A percentile compares a stretch with the other conserved stretches of the same genome.
Evolutionary conservation across 2,888 invertebrate species (phyloP).

Genomic region (Cremastinae sp.): DNA sequence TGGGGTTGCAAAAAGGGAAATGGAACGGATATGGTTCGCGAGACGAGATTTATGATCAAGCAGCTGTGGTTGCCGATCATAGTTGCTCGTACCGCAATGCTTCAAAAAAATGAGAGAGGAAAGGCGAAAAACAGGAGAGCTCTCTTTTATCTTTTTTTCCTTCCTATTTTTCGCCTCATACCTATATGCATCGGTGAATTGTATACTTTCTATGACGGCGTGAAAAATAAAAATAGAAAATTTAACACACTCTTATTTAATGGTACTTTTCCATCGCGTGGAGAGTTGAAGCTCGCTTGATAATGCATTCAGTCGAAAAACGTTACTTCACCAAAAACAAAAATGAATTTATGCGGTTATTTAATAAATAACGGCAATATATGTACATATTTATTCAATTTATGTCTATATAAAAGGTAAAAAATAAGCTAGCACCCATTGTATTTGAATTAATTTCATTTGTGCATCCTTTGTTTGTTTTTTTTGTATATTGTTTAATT

Average conservation of each 20-base stretch:
- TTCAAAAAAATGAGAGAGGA: neutral
- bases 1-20: neutral
- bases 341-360: too few relatives aligned
- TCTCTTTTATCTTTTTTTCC: slow-evolving; percentile 16
- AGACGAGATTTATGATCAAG: slow-evolving; percentile 50
- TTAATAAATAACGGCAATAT: too few relatives aligned
- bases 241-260: slow-evolving; percentile 49
- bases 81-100: slow-evolving; percentile 26
- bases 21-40: slow-evolving; percentile 29
- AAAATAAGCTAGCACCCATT: too few relatives aligned
- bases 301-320: too few relatives aligned
- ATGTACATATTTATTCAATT: too few relatives aligned
- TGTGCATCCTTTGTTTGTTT: too few relatives aligned
- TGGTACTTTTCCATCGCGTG: slow-evolving; percentile 42
- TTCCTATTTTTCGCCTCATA: slow-evolving; percentile 10
- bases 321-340: too few relatives aligned
- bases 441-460: too few relatives aligned
- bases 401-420: too few relatives aligned
- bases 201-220: neutral
- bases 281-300: slow-evolving; percentile 14
- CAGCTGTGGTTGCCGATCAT: slow-evolving; percentile 48
- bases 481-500: too few relatives aligned
- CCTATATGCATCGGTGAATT: neutral
- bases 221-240: slow-evolving; percentile 50
- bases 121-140: slow-evolving; percentile 15